A percentile compares a stretch with the other conserved stretches of the same genome.
Conservation (phyloP, 2,888 invertebrate genomes). For the Muschampia plurimacula region DNA sequence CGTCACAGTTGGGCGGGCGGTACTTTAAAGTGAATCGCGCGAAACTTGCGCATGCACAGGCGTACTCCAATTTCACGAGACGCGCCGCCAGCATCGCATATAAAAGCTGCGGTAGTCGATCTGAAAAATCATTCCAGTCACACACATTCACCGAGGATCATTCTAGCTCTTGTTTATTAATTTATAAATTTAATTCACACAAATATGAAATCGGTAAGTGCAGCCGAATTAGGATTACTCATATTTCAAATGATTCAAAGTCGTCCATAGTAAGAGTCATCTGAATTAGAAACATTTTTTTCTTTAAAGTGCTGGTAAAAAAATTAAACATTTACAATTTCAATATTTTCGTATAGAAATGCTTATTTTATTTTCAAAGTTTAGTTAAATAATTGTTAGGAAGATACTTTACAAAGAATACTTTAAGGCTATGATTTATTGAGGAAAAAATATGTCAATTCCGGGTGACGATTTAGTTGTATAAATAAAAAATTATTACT, state of each 20-base stretch:
- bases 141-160: conserved; percentile 76
- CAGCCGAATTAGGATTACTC: not conserved
- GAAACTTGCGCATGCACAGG: conserved; percentile 51
- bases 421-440: too few relatives aligned
- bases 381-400: too few relatives aligned
- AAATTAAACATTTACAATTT: too few relatives aligned
- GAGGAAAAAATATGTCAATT: too few relatives aligned
- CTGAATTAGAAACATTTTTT: not conserved
- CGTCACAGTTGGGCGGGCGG: conserved; percentile 56
- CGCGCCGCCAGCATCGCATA: conserved; percentile 64
- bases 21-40: conserved; percentile 53
- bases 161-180: conserved; percentile 50
- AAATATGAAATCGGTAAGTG: conserved; percentile 82
- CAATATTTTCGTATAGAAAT: too few relatives aligned
- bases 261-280: not conserved
- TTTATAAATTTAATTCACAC: conserved; percentile 50
- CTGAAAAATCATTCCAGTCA: conserved; percentile 83
- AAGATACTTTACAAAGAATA: too few relatives aligned
- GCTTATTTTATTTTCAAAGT: too few relatives aligned
- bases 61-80: conserved; percentile 79
- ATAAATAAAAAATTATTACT: too few relatives aligned
- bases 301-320: too few relatives aligned
- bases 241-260: not conserved
- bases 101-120: conserved; percentile 73
- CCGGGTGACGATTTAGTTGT: too few relatives aligned